Percentiles rank a stretch among this genome's conserved stretches.
These are phyloP conservation scores for Lucilia sericata DNA, from an alignment of 1,140 invertebrate genomes.

Conservation along the genomic window DNA sequence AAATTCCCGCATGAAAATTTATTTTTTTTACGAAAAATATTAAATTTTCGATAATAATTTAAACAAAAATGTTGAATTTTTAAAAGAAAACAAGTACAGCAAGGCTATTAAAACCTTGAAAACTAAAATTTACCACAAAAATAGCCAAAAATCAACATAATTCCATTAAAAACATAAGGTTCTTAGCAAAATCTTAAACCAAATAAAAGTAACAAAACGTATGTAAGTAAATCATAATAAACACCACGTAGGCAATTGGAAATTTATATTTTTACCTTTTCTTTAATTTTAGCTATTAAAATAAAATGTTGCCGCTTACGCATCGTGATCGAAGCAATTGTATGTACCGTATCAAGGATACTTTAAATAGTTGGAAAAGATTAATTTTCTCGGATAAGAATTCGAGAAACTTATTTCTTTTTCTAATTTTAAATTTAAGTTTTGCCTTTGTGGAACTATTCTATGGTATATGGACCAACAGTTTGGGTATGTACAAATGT, in stretches of 20 bases:
- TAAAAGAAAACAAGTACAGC: not conserved
- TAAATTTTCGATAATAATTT: not conserved
- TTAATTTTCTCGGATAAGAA: constrained; percentile 93
- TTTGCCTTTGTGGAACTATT: constrained; percentile 96
- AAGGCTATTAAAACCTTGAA: not conserved
- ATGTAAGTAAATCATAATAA: constrained; percentile 12
- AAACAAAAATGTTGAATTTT: constrained; percentile 23
- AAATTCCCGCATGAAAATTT: constrained; percentile 7
- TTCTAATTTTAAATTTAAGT: constrained; percentile 91
- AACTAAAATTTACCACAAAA: constrained; percentile 9
- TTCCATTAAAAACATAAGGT: not conserved
- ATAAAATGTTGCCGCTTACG: constrained; percentile 74
- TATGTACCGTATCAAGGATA: constrained; percentile 77
- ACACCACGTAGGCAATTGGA: constrained; percentile 39
- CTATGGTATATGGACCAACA: constrained; percentile 97
- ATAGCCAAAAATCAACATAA: not conserved
- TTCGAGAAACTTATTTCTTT: constrained; percentile 95
- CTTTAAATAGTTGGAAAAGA: constrained; percentile 81
- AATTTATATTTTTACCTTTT: not conserved
- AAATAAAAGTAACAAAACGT: constrained; percentile 19
- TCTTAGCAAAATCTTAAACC: not conserved
- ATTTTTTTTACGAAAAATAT: not conserved
- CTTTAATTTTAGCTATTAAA: constrained; percentile 7
- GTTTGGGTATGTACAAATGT: constrained; percentile 74
- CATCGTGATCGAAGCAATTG: constrained; percentile 80